These are phyloP conservation scores for Nymphalis io DNA, from an alignment of 1,140 invertebrate species.

Conservation along the genomic window DNA sequence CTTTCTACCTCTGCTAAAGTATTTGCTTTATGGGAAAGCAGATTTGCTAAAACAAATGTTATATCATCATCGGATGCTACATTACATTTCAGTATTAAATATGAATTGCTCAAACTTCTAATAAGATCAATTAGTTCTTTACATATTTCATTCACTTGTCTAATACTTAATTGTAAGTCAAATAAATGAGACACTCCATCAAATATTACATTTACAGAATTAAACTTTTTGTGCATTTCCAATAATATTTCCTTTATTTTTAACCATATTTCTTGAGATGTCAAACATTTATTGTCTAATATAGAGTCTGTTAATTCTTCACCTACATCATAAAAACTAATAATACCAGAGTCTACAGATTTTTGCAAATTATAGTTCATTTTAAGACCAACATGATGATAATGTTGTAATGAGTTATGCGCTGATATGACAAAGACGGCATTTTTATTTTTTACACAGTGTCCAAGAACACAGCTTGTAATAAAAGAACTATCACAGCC, in stretches of 20 bases:
- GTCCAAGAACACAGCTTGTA: slow-evolving; percentile 82
- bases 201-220: slow-evolving; percentile 82
- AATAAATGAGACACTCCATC: slow-evolving; percentile 87
- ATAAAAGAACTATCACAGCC: slow-evolving; percentile 87
- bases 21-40: slow-evolving; percentile 83
- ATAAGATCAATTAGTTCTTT: slow-evolving; percentile 72
- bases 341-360: slow-evolving; percentile 78
- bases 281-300: slow-evolving; percentile 76
- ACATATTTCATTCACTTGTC: slow-evolving; percentile 81
- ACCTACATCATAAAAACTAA: slow-evolving; percentile 76
- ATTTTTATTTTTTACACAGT: slow-evolving; percentile 81
- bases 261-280: slow-evolving; percentile 59
- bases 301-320: slow-evolving; percentile 75
- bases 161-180: slow-evolving; percentile 82
- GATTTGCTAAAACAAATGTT: slow-evolving; percentile 80
- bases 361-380: slow-evolving; percentile 86
- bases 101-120: slow-evolving; percentile 53
- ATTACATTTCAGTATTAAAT: slow-evolving; percentile 63
- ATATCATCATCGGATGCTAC: slow-evolving; percentile 80
- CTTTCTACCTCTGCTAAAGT: slow-evolving; percentile 83
- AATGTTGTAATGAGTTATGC: slow-evolving; percentile 86
- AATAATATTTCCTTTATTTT: slow-evolving; percentile 50
- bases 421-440: slow-evolving; percentile 84
- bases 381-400: slow-evolving; percentile 86
- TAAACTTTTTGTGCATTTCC: slow-evolving; percentile 58